Conservation (phyloP, 2,888 invertebrate genomes). For the Orthonevra nobilis region DNA sequence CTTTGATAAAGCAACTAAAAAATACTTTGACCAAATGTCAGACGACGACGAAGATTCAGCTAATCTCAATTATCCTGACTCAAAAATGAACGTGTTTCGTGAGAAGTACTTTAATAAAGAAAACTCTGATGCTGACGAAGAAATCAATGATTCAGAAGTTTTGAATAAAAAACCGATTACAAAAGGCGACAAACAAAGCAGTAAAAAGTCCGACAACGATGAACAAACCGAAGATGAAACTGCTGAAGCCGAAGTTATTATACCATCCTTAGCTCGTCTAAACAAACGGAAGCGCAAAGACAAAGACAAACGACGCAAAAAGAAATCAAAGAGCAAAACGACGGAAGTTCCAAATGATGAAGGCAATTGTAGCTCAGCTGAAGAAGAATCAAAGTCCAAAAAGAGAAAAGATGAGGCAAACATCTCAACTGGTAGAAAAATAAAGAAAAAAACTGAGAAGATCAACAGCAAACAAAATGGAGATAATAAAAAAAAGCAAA, state of each 20-base stretch:
- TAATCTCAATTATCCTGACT: conserved; percentile 84
- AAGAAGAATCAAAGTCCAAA: conserved; percentile 53
- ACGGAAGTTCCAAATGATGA: conserved; percentile 63
- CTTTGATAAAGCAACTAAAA: conserved; percentile 90
- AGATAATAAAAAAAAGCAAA: conserved; percentile 72
- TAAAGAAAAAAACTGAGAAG: conserved; percentile 61
- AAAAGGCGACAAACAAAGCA: conserved; percentile 30
- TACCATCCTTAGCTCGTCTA: conserved; percentile 70
- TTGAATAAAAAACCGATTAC: background rate
- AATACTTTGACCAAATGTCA: conserved; percentile 90
- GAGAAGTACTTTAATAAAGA: conserved; percentile 80
- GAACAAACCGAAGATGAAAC: conserved; percentile 54
- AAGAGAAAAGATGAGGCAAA: conserved; percentile 72
- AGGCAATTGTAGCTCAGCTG: conserved; percentile 36
- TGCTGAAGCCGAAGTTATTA: conserved; percentile 33
- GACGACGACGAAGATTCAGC: conserved; percentile 92
- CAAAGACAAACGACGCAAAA: conserved; percentile 79
- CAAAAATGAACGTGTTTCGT: conserved; percentile 80
- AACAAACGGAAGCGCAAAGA: conserved; percentile 79
- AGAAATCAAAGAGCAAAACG: conserved; percentile 75
- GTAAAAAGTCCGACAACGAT: conserved; percentile 77
- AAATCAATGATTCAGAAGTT: conserved; percentile 55
- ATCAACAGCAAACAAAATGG: conserved; percentile 52
- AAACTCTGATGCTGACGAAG: conserved; percentile 71
- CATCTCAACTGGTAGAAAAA: conserved; percentile 47